These are phyloP conservation scores for Plecotus auritus DNA, from an alignment of 2,113 vertebrate species.

Conservation along the genomic window DNA sequence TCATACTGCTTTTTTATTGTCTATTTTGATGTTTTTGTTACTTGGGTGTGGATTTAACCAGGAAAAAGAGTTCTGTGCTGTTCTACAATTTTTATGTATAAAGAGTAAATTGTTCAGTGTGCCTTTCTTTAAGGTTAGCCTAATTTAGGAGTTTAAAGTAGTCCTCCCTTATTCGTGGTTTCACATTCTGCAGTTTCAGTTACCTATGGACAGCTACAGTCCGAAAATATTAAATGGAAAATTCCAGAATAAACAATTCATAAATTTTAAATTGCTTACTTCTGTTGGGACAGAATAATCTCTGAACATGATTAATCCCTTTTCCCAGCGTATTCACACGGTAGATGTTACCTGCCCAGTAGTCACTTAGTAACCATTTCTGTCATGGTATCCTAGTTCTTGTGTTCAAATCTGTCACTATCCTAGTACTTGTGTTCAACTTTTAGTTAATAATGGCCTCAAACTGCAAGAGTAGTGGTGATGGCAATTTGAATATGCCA, in stretches of 20 bases:
- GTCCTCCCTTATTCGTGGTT: background rate
- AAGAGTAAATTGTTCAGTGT: background rate
- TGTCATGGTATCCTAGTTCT: background rate
- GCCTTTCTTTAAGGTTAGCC: background rate
- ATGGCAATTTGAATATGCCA: background rate
- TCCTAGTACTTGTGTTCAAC: background rate
- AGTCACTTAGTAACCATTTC: background rate
- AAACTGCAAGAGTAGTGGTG: background rate
- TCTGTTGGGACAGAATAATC: too few relatives aligned
- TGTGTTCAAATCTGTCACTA: background rate
- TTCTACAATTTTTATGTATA: background rate
- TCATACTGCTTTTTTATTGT: background rate
- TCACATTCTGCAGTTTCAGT: background rate
- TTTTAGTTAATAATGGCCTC: background rate
- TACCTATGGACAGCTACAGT: background rate
- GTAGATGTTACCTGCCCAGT: background rate
- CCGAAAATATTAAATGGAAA: background rate
- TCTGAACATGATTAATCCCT: background rate
- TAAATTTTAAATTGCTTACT: background rate
- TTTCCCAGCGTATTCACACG: background rate
- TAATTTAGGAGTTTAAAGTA: background rate
- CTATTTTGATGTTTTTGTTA: constrained; percentile 3
- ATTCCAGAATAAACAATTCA: background rate
- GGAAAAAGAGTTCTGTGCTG: background rate
- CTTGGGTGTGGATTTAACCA: background rate